Evolutionary conservation across 2,113 vertebrate genomes (phyloP), one percentile per base, ranked within the genome.

Genomic region (Elachura formosa): DNA sequence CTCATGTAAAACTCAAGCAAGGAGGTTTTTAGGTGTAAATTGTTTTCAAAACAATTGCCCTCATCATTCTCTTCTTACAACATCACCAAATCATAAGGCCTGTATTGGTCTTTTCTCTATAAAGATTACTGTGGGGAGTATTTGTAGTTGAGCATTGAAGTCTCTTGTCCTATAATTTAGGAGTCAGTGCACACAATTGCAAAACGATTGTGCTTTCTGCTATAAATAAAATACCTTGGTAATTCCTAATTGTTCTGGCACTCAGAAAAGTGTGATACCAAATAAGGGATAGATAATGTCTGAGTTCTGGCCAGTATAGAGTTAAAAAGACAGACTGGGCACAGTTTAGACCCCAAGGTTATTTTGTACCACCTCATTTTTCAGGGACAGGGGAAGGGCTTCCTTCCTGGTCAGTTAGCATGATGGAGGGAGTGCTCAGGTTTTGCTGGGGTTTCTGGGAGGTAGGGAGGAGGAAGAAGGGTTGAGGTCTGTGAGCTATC

Each of bases 381-480:
- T 24, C 45, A 64, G 15, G 51, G 18, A 63, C 22, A 25, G 14
- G 34, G 10, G 31, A 49, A 49, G 31, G 26, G 26, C 31, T 34
- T 34, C 21, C 34, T 64, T 49, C 51, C 4, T 21, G 9, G 11
- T 48, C 41, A 43, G 41, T 43, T 31, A 49, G 25, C 21, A 21
- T 31, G 17, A 18, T 25, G 7, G 36, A 49, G 43, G 31, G 43
- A 41, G 16, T 41, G 21, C 31, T 76, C 0, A 0, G 18, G 6
- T 49, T 7, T 58, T 67, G 61, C 52, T 67, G 25, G 6, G 3
- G 26, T 58, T 75, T 58, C 36, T 75, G 7, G 18, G 22, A 31
- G 16, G 11, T 58, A 12, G 45, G 2, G 43, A 34, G 43, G 22
- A 76, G 33, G 26, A 68, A 36, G 62, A 67, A 67, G 12, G 3